Evolutionary conservation across 92 coral and sea anemone species (phyloP), one percentile per base, ranked within the genome.

Genomic region (Metridium senile): DNA sequence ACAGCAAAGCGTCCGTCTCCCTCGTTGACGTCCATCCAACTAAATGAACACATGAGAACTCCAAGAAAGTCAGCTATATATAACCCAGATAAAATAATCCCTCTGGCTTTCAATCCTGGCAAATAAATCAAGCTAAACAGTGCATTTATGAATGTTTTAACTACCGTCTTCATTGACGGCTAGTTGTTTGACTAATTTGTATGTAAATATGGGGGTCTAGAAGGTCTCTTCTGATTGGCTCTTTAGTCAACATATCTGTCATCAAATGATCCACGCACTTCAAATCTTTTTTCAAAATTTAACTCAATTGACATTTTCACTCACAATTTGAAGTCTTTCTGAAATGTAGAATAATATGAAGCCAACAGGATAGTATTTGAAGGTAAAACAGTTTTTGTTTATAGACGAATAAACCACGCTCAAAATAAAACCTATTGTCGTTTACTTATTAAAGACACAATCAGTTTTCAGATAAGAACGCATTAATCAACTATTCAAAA

Each of bases 161-260:
- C 65, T 67, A 54, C 46, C 27, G 33, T 23, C 39, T 70, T 43
- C 59, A 43, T 33, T 45, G 49, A 39, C 54, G 58, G 58, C 54
- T 31, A 66, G 66, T 70, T 57, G 77, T 70, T 58, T 43, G 66
- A 27, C 21, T 79, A 79, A 79, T 79, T n/a, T 69, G 76, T 79
- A 79, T 57, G 84, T 79, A 79, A 79, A 79, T 68, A 68, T 4
- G 62, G 83, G 68, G 75, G 16, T 13, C 75, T n/a, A 20, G 46
- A 22, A 52, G 34, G 26, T 58, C 70, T 62, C 43, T 26, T 33
- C 18, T 70, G 68, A 79, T 79, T 79, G 84, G 84, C 84, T 79
- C 18, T 71, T 78, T 79, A 56, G 59, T 46, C 22, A 27, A 32
- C 71, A 66, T 31, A 79, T 79, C 84, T 79, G 84, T 79, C 84